Evolutionary conservation across 2,797 vertebrate genomes (phyloP).

Genomic region (Enteromius radiatus): DNA sequence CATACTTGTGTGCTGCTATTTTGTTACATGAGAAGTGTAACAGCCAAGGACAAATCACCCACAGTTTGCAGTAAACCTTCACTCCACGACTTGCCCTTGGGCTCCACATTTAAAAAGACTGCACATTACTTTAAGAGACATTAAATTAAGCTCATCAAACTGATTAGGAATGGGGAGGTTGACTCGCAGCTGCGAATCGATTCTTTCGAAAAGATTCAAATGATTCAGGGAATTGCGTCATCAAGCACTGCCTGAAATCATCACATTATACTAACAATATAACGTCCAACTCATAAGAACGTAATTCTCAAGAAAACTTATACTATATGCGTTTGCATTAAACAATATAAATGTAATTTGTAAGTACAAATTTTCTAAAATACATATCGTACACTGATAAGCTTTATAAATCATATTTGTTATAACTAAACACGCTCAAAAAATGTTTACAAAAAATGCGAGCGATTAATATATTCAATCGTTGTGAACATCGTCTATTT

Average conservation of each 20-base stretch:
- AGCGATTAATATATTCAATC: no score
- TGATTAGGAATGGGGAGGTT: background rate
- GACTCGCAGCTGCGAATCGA: background rate
- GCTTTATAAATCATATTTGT: background rate
- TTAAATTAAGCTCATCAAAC: background rate
- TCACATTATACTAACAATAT: background rate
- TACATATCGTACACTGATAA: background rate
- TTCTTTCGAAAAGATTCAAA: background rate
- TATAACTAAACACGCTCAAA: background rate
- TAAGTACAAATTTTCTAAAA: no score
- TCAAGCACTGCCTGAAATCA: background rate
- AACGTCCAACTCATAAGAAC: background rate
- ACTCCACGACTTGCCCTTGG: background rate
- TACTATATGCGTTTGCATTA: background rate
- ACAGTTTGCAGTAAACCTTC: background rate
- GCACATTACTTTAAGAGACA: background rate
- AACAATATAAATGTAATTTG: no score
- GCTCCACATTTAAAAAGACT: conserved; percentile 23
- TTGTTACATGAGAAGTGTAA: background rate
- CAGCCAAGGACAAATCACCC: conserved; percentile 12
- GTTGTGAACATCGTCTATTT: background rate
- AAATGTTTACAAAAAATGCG: background rate
- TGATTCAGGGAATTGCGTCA: background rate
- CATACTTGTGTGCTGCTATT: conserved; percentile 1
- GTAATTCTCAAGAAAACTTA: background rate